Percentiles rank a stretch among this genome's conserved stretches.
Conservation (phyloP, 2,888 invertebrate species). For the Drosophila affinis region DNA sequence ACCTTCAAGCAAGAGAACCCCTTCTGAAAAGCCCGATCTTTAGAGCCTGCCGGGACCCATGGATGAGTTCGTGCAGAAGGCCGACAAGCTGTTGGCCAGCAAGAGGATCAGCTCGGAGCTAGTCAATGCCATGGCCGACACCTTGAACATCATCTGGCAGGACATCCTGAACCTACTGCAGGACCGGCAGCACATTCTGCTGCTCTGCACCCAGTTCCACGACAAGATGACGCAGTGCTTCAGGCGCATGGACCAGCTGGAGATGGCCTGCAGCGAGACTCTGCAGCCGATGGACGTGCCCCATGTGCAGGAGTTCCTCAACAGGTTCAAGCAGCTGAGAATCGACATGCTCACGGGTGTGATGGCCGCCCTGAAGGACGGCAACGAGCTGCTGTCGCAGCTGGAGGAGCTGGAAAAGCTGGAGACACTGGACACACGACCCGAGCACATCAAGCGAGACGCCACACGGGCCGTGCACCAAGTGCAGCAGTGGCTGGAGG, state of each 20-base stretch:
- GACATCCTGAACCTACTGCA: slow-evolving; percentile 92
- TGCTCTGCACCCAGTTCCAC: slow-evolving; percentile 91
- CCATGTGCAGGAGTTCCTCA: slow-evolving; percentile 88
- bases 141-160: slow-evolving; percentile 90
- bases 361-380: slow-evolving; percentile 92
- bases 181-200: slow-evolving; percentile 89
- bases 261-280: slow-evolving; percentile 88
- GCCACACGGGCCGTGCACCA: slow-evolving; percentile 86
- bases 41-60: slow-evolving; percentile 95
- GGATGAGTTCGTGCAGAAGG: slow-evolving; percentile 92
- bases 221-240: slow-evolving; percentile 89
- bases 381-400: slow-evolving; percentile 89
- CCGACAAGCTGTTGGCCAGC: slow-evolving; percentile 92
- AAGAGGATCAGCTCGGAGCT: slow-evolving; percentile 91
- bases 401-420: slow-evolving; percentile 90
- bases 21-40: slow-evolving; percentile 30
- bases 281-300: slow-evolving; percentile 89
- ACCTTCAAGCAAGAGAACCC: background rate
- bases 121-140: slow-evolving; percentile 94
- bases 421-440: slow-evolving; percentile 90
- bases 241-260: slow-evolving; percentile 88
- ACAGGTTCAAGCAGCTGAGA: slow-evolving; percentile 89
- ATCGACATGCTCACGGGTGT: slow-evolving; percentile 90
- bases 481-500: slow-evolving; percentile 90
- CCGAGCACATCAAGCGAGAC: slow-evolving; percentile 86